Conservation (phyloP, 92 coral and sea anemone species). For the Pocillopora grandis region DNA sequence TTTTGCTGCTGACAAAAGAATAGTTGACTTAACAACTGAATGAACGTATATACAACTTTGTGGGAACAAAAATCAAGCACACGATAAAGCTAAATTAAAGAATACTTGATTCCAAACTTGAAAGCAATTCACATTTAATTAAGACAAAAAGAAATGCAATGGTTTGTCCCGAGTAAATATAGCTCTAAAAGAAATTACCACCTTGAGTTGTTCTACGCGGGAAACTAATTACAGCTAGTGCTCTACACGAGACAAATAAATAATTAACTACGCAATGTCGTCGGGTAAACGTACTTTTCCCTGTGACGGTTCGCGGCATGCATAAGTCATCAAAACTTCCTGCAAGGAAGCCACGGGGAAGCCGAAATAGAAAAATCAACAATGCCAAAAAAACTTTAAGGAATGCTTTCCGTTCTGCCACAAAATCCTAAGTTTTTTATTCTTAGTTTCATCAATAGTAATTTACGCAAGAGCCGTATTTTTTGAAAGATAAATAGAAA, state of each 20-base stretch:
- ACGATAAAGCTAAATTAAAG: not conserved
- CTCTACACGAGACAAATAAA: not conserved
- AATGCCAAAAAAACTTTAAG: not conserved
- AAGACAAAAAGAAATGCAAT: not conserved
- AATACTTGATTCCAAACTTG: not conserved
- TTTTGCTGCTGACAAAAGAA: not conserved
- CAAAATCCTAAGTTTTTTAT: too few species aligned
- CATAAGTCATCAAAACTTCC: too few species aligned
- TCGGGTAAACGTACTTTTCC: not conserved
- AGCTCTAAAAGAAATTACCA: not conserved
- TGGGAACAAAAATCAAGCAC: too few species aligned
- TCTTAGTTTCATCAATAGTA: too few species aligned
- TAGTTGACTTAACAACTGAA: not conserved
- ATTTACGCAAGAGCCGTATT: too few species aligned
- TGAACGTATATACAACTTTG: not conserved
- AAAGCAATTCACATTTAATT: not conserved
- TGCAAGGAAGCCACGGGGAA: too few species aligned
- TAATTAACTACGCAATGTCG: not conserved
- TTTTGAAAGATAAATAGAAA: too few species aligned
- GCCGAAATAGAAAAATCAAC: not conserved
- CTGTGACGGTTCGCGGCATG: not conserved
- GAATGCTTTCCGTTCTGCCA: too few species aligned
- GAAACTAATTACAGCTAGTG: conserved; percentile 15
- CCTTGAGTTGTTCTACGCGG: conserved; percentile 7
- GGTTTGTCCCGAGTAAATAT: not conserved